Evolutionary conservation across 2,113 vertebrate genomes (phyloP), one percentile per base, ranked within the genome.

Genomic region (Ursus arctos): DNA sequence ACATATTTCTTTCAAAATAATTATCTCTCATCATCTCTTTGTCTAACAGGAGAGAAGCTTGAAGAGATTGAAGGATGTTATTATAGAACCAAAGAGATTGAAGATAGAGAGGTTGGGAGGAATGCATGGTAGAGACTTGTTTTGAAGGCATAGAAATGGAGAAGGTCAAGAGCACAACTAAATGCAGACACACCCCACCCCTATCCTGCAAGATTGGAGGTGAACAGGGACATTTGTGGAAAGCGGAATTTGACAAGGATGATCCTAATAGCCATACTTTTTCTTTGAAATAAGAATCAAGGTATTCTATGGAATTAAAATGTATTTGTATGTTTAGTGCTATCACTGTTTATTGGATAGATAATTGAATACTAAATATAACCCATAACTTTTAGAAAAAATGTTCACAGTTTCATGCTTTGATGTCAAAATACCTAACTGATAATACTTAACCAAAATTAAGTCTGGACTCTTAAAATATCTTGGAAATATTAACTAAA

Each of bases 1-100:
- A 22, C 65, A 61, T 51, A 49, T 53, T 91, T 91, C 21, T 85
- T 95, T 86, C 55, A 86, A 80, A 79, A 71, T 92, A 22, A 40
- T 87, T 51, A 71, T 59, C 40, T 61, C 43, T 43, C 43, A 51
- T 26, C 33, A 43, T 55, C 36, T 69, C 21, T 69, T 57, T n/a
- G 33, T 83, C 40, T 24, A 59, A 59, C 14, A 79, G 36, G 19
- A 71, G 26, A 86, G 63, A 86, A 85, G 5, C 59, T 53, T 80
- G 63, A 82, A 88, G 33, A 86, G 10, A 10, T 61, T 69, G 63
- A 79, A 59, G 40, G n/a, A 80, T 71, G 26, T 40, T 53, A 71
- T 14, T 40, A 53, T 53, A 49, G 40, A 92, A 71, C 33, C 19
- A 71, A 79, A 49, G 55, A 72, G 19, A 51, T 14, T 80, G 72